phyloP scores from a whole-genome alignment of 2,888 invertebrate species.

The Cryptocheilus praepositus region DNA sequence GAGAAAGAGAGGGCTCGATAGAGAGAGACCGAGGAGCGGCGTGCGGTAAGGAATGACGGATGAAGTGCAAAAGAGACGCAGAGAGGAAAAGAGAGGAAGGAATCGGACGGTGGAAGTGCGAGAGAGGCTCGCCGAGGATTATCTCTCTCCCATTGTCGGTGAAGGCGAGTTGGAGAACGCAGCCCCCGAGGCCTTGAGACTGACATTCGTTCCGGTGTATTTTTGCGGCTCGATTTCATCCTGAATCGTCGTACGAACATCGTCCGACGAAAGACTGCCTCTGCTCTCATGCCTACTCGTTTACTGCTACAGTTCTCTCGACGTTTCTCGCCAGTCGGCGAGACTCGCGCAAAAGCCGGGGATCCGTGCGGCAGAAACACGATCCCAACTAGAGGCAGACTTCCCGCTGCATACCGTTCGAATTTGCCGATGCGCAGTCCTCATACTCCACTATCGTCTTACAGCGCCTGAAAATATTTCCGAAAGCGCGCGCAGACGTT shows the following conservation, averaged over 20 bases:
- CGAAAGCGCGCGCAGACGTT: too few relatives aligned
- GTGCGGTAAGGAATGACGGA: conserved; percentile 4
- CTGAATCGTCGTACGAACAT: conserved; percentile 20
- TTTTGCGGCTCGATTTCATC: conserved; percentile 35
- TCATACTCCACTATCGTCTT: too few relatives aligned
- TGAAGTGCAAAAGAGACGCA: neutral
- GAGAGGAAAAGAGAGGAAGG: neutral
- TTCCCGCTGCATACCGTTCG: too few relatives aligned
- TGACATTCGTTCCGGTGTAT: conserved; percentile 41
- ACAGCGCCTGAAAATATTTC: too few relatives aligned
- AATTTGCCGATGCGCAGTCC: too few relatives aligned
- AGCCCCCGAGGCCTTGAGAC: conserved; percentile 34
- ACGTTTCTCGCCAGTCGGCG: too few relatives aligned
- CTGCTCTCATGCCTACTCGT: too few relatives aligned
- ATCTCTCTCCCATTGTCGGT: conserved; percentile 15
- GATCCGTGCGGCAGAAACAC: too few relatives aligned
- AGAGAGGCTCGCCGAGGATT: neutral
- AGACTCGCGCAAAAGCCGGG: too few relatives aligned
- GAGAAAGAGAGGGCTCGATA: conserved; percentile 3
- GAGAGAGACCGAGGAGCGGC: conserved; percentile 4
- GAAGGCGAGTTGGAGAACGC: conserved; percentile 9
- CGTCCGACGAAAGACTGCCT: too few relatives aligned
- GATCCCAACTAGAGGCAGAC: too few relatives aligned
- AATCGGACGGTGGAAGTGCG: neutral
- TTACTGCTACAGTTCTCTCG: too few relatives aligned